Base-by-base conservation (phyloP, 2,888 invertebrate species). In the Empis livida region DNA sequence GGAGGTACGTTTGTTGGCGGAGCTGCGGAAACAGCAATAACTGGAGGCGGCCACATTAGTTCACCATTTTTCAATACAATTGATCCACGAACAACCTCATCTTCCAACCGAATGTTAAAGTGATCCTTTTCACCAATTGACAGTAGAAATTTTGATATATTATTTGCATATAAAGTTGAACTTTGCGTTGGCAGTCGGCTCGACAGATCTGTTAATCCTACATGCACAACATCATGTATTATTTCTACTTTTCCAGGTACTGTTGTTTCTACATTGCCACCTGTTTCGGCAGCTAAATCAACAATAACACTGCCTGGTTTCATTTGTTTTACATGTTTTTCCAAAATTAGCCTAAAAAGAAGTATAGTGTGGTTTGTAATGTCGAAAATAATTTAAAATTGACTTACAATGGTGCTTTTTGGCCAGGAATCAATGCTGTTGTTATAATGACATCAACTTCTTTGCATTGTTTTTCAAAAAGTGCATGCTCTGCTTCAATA, bases 341-440 rank as follows among this genome's bases (percentile, higher is more conserved):
- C 53, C 1, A 55, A 35, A 41, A 57, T 56, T 1, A 57, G 37
- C 13, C 56, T 55, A 17, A 23, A 47, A 38, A 39, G 35, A 13
- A 39, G 15, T 13, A 48, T 9, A 31, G 5, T 5, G 32, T 6
- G 32, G 32, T 32, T 32, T 35, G 9, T 27, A 27, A 27, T 6
- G 8, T 5, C 23, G 9, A 27, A 8, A 27, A 35, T 35, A 14
- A 11, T 11, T 14, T 37, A n/a, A 15, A 46, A 5, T 16, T 10
- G 2, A 44, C 39, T 49, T 51, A 56, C 45, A 81, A 58, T 1
- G 92, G 91, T 1, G 91, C 91, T 44, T 77, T 82, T 65, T 83
- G 87, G 43, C 90, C 91, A 13, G 92, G 92, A 56, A 92, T 90
- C 13, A 92, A 76, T 6, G 91, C 91, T 1, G 92, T 92, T n/a